phyloP scores from a whole-genome alignment of 2,888 invertebrate species.

The Mycalesis mineus region DNA sequence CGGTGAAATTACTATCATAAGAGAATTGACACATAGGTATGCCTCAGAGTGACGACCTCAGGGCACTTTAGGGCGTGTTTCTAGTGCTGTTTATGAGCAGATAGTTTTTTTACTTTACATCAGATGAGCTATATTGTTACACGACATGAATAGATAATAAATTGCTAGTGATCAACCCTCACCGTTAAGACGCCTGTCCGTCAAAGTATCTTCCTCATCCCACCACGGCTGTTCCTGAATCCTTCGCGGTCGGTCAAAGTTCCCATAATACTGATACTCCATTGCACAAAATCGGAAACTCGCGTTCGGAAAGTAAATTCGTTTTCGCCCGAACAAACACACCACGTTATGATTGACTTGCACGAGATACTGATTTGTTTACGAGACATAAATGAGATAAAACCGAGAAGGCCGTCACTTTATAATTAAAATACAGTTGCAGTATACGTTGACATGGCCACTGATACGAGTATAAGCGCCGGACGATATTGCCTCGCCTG shows the following conservation, averaged over 20 bases:
- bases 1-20: slow-evolving; percentile 65
- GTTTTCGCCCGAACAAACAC: slow-evolving; percentile 34
- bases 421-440: slow-evolving; percentile 40
- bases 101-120: no score
- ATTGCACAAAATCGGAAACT: background rate
- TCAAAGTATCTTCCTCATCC: slow-evolving; percentile 70
- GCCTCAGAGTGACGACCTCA: no score
- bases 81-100: no score
- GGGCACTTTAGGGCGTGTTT: slow-evolving; percentile 67
- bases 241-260: slow-evolving; percentile 40
- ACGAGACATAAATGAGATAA: slow-evolving; percentile 65
- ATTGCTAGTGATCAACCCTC: slow-evolving; percentile 32
- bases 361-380: slow-evolving; percentile 61
- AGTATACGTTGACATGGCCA: slow-evolving; percentile 11
- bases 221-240: slow-evolving; percentile 64
- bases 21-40: no score
- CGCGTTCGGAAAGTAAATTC: slow-evolving; percentile 7
- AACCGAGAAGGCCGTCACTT: slow-evolving; percentile 46
- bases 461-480: slow-evolving; percentile 11
- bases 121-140: no score
- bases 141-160: background rate
- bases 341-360: slow-evolving; percentile 51
- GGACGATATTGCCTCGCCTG: slow-evolving; percentile 19
- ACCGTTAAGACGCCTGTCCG: slow-evolving; percentile 66
- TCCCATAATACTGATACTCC: no score